A percentile compares a stretch with the other conserved stretches of the same genome.
Conservation (phyloP, 2,113 vertebrate species). For the Nansenia antarctica region DNA sequence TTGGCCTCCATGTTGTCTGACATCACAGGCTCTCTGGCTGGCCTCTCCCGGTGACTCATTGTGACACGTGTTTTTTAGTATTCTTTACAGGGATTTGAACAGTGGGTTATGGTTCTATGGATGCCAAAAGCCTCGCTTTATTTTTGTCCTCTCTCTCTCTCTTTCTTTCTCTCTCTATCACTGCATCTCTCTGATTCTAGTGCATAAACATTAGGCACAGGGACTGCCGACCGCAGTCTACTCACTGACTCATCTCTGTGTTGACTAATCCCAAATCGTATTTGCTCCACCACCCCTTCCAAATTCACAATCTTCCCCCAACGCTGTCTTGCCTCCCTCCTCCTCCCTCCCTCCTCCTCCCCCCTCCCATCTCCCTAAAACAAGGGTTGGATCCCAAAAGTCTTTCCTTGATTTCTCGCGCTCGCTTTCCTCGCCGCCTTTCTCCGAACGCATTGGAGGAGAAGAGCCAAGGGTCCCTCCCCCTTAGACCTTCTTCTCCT, state of each 20-base stretch:
- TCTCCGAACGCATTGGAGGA: too few relatives aligned
- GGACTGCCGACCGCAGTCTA: conserved; percentile 54
- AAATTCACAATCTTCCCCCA: conserved; percentile 31
- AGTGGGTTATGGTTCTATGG: background rate
- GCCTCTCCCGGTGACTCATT: background rate
- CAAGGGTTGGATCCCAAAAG: too few relatives aligned
- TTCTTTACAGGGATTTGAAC: conserved; percentile 32
- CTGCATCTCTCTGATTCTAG: conserved; percentile 11
- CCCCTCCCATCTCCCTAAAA: conserved; percentile 36
- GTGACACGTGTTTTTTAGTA: conserved; percentile 19
- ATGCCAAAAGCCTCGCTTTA: background rate
- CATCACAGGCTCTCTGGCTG: conserved; percentile 27
- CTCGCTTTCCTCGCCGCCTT: too few relatives aligned
- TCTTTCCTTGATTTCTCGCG: too few relatives aligned
- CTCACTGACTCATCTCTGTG: conserved; percentile 64
- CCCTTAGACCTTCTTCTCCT: too few relatives aligned
- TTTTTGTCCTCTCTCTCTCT: conserved; percentile 1
- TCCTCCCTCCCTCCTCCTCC: background rate
- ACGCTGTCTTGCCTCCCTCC: background rate
- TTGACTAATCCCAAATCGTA: conserved; percentile 63
- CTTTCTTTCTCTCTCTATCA: background rate
- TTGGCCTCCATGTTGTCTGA: conserved; percentile 4
- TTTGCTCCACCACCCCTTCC: conserved; percentile 53
- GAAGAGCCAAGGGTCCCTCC: too few relatives aligned
- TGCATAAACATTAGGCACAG: conserved; percentile 43